A percentile compares a stretch with the other conserved stretches of the same genome.
Conservation (phyloP, 2,888 invertebrate genomes). For the Xanthia togata region DNA sequence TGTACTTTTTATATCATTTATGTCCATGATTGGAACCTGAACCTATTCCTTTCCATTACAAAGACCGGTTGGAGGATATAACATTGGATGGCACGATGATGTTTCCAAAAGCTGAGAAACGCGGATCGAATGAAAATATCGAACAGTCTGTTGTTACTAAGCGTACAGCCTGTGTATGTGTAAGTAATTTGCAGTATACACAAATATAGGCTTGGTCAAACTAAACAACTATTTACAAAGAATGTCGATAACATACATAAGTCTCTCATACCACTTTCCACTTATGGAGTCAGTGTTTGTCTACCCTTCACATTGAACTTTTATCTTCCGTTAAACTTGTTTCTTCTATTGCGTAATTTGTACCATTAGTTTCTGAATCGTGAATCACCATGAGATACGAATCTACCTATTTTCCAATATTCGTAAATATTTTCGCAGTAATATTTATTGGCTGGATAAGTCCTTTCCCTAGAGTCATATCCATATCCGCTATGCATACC, state of each 20-base stretch:
- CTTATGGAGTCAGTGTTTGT: background rate
- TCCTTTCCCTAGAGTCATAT: background rate
- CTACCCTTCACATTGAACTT: constrained; percentile 1
- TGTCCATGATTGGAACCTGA: background rate
- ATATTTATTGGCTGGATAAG: background rate
- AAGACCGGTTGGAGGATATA: background rate
- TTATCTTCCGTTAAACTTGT: background rate
- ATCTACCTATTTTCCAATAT: background rate
- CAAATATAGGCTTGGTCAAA: background rate
- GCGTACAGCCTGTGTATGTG: background rate
- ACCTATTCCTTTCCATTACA: background rate
- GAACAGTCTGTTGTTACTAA: background rate
- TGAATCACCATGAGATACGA: background rate
- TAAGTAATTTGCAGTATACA: background rate
- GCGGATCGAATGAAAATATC: background rate
- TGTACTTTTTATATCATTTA: background rate
- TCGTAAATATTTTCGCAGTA: background rate
- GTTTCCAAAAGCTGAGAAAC: background rate
- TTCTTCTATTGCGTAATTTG: no score
- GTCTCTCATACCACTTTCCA: background rate
- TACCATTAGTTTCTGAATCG: background rate
- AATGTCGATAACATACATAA: background rate
- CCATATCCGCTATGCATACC: background rate
- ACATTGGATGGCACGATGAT: background rate
- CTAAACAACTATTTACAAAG: background rate